phyloP scores from a whole-genome alignment of 2,797 vertebrate genomes.

The Brachyalestes nurse region DNA sequence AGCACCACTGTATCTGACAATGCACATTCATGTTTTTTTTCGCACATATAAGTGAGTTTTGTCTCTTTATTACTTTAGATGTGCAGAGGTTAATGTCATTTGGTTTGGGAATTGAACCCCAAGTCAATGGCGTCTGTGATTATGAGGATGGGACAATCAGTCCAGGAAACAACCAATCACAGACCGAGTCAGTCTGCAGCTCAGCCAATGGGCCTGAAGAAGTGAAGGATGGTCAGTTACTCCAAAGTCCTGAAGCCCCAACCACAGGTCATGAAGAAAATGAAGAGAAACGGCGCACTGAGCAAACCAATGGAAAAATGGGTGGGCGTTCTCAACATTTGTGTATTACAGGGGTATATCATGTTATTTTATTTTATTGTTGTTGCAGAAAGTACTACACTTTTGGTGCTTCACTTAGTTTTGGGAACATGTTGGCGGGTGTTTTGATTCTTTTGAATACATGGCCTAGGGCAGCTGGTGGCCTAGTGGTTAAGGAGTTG shows the following conservation, averaged over 20 bases:
- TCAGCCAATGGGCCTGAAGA: conserved; percentile 65
- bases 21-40: no score
- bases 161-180: conserved; percentile 67
- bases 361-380: no score
- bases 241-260: conserved; percentile 44
- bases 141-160: conserved; percentile 70
- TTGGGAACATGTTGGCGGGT: no score
- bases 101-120: conserved; percentile 72
- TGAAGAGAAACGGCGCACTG: conserved; percentile 52
- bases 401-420: no score
- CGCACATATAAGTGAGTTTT: not conserved
- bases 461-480: no score
- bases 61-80: conserved; percentile 73
- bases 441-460: no score
- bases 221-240: conserved; percentile 62
- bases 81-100: conserved; percentile 83
- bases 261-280: conserved; percentile 58
- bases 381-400: no score
- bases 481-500: no score
- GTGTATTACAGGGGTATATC: no score
- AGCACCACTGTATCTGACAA: no score
- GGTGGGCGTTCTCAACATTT: conserved; percentile 22
- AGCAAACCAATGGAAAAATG: conserved; percentile 67
- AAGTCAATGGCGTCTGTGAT: conserved; percentile 58
- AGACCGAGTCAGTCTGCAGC: conserved; percentile 65